Evolutionary conservation across 2,113 vertebrate species (phyloP).

Genomic region (Mormoops blainvillei): DNA sequence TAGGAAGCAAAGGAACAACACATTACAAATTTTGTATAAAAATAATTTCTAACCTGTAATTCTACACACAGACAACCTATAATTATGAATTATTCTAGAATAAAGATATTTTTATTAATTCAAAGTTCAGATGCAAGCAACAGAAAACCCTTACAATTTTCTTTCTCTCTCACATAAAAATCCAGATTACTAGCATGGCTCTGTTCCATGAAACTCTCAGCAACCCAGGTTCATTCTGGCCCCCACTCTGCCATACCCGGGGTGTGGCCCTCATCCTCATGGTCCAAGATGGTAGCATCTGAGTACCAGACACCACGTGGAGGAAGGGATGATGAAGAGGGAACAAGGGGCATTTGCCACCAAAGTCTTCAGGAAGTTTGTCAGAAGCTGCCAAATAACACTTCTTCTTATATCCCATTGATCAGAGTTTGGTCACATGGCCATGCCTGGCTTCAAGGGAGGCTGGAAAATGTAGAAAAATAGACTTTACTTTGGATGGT

Average conservation of each 20-base stretch:
- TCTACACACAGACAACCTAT: neutral
- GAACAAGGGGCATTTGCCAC: neutral
- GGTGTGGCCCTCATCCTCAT: neutral
- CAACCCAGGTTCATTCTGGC: neutral
- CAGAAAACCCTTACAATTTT: slow-evolving; percentile 22
- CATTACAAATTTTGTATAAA: neutral
- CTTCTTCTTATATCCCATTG: neutral
- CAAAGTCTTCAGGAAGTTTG: neutral
- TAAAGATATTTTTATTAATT: slow-evolving; percentile 8
- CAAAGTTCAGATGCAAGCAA: neutral
- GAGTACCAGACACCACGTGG: neutral
- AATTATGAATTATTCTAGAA: slow-evolving; percentile 9
- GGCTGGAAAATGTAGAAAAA: neutral
- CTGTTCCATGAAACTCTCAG: neutral
- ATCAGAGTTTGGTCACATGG: neutral
- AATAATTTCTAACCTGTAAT: neutral
- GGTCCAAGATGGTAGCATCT: neutral
- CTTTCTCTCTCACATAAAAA: neutral
- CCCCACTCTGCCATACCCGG: neutral
- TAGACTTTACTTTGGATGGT: neutral
- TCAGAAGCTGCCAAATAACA: neutral
- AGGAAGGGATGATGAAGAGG: neutral
- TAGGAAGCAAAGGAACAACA: neutral
- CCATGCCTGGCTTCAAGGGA: neutral
- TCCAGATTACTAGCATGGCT: neutral